A percentile compares a stretch with the other conserved stretches of the same genome.
phyloP scores from a whole-genome alignment of 2,888 invertebrate species.

The Phrixothrix hirtus region DNA sequence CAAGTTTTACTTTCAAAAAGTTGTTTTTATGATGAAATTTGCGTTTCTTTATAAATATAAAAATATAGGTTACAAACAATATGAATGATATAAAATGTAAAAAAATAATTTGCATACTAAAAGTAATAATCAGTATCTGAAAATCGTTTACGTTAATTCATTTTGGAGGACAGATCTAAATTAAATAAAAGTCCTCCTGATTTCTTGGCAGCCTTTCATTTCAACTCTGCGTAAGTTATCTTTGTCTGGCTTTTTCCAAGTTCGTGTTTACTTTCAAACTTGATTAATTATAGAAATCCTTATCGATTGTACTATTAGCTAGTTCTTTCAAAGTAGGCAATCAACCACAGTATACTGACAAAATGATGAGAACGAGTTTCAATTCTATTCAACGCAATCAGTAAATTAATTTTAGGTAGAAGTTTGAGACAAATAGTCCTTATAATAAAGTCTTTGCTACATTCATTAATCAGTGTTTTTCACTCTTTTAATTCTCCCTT shows the following conservation, averaged over 20 bases:
- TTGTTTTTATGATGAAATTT: too few species aligned
- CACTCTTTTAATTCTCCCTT: constrained; percentile 25
- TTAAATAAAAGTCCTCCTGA: background rate
- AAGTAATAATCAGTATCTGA: too few species aligned
- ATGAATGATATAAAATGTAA: too few species aligned
- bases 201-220: background rate
- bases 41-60: too few species aligned
- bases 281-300: constrained; percentile 35
- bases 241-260: constrained; percentile 1
- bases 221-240: constrained; percentile 7
- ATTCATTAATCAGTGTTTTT: constrained; percentile 46
- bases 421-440: constrained; percentile 33
- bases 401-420: constrained; percentile 43
- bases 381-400: constrained; percentile 37
- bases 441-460: constrained; percentile 43
- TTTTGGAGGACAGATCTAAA: background rate
- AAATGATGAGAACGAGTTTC: constrained; percentile 27
- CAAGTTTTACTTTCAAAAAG: too few species aligned
- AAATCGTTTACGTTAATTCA: background rate
- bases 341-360: constrained; percentile 26
- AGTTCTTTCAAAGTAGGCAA: constrained; percentile 31
- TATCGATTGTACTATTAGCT: constrained; percentile 31
- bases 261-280: constrained; percentile 27
- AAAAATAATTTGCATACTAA: too few species aligned
- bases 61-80: too few species aligned